Evolutionary conservation across 2,797 vertebrate species (phyloP), one percentile per base, ranked within the genome.

Genomic region (Coccyzus lansbergi): DNA sequence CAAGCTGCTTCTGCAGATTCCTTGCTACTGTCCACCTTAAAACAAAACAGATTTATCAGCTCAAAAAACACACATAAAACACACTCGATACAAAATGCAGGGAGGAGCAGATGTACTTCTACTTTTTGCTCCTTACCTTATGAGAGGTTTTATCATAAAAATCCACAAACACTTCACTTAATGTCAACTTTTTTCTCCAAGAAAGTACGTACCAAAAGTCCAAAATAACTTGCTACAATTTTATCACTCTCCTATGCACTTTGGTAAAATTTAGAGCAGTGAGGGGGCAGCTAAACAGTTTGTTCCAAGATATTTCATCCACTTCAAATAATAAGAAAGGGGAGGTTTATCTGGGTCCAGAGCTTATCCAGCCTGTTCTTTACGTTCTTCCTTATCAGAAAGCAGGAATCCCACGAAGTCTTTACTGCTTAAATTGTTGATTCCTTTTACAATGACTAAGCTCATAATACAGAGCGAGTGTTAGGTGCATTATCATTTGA

Each of bases 1-100:
- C 99, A 99, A 10, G 99, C 99, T 67, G 99, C 99, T 97, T 99
- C 99, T 80, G 99, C 99, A 31, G 99, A 99, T 95, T 99, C 99
- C 49, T 98, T 99, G 92, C 99, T 99, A 90, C 99, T 99, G 97
- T 99, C 99, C 98, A 99, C 99, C 99, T 99, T 97, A 81, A 92
- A 83, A 91, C 33, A 95, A 79, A 97, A 94, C 1, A 86, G 25
- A 86, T 75, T 48, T 55, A 1, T n/a, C 56, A 58, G 31, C 88
- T 88, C 52, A 95, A 88, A 86, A 91, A 87, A 77, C 19, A 46
- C 42, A 48, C 9, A 70, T 31, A 18, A 93, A 95, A 81, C 29
- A 88, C 2, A 26, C 3, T 42, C 56, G 29, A 60, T 25, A 71
- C 1, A 9, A 70, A 56, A 67, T 53, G 14, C 49, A 40, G 14